A percentile compares a stretch with the other conserved stretches of the same genome.
Conservation (phyloP, 2,113 vertebrate species). For the Eurypyga helias region DNA sequence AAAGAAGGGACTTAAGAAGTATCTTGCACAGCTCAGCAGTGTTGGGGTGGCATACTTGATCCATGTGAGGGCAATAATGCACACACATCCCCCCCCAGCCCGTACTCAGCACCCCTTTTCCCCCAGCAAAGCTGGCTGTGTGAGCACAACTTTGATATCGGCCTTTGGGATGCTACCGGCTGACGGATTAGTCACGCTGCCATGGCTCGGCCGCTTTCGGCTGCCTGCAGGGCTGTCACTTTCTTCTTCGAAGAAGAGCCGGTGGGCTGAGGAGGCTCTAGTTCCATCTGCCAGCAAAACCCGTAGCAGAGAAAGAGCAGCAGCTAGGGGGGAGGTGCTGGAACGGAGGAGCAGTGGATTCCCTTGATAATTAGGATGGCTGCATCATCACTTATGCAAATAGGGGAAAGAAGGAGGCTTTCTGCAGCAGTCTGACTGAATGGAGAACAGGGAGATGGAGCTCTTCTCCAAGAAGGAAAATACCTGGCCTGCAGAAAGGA, state of each 20-base stretch:
- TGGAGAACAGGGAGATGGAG: neutral
- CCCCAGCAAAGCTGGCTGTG: neutral
- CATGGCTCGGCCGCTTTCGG: neutral
- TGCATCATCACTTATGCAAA: conserved; percentile 58
- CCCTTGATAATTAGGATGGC: conserved; percentile 36
- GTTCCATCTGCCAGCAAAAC: conserved; percentile 59
- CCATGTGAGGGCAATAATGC: rapidly evolving
- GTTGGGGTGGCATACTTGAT: neutral
- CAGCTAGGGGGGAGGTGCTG: conserved; percentile 36
- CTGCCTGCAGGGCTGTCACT: conserved; percentile 71
- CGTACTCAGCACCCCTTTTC: neutral
- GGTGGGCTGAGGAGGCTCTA: conserved; percentile 64
- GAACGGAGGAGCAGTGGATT: conserved; percentile 13
- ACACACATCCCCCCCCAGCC: neutral
- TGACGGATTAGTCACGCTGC: neutral
- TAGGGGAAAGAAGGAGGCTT: neutral
- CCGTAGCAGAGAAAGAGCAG: conserved; percentile 57
- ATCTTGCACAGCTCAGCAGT: neutral
- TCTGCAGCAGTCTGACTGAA: neutral
- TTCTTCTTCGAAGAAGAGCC: conserved; percentile 66
- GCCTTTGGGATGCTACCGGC: conserved; percentile 14
- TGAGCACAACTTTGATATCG: neutral
- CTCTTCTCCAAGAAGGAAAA: neutral
- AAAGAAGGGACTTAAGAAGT: neutral
- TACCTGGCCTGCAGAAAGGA: neutral